Base-by-base conservation (phyloP, 1,140 invertebrate genomes). In the Macrotrachela quadricornifera region DNA sequence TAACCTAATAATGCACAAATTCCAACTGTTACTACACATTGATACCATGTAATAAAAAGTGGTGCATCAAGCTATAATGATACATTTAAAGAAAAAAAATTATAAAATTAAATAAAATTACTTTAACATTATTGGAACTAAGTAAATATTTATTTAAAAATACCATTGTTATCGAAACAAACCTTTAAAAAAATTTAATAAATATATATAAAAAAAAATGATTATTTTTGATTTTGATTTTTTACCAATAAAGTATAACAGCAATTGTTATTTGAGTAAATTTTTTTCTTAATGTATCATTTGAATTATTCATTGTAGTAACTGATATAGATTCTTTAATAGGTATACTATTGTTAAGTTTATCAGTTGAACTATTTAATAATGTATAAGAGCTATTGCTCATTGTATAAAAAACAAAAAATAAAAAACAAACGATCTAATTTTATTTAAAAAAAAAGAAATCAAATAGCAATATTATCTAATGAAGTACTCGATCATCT, bases 21-120 rank as follows among this genome's bases (percentile, higher is more conserved):
- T n/a, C 74, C 49, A 12, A 85, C 78, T 37, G 85, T 84, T 1
- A 90, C 76, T 40, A 92, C 62, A 70, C 91, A 96, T 72, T 99
- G 94, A 67, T 82, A 96, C 81, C 90, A 95, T 43, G 88, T 94
- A 48, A 99, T 79, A 71, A 97, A 97, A 51, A 97, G 71, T 0
- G 94, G 91, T 1, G 91, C 90, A 64, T 96, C 79, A 51, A 96
- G 72, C 67, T 85, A 75, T 37, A 66, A 68, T 43, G 45, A 13
- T 9, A 51, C 48, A 54, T 54, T 50, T 40, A 41, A 42, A 18
- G 10, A 37, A 40, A 44, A 50, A 48, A 55, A 39, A 18, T 37
- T 13, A 48, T 30, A n/a, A n/a, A 15, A 37, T 8, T 41, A 39
- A 37, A 17, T n/a, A n/a, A 45, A n/a, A 57, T 54, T 38, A 88